Evolutionary conservation across 1,140 invertebrate genomes (phyloP).

Genomic region (Drosophila ogumai): DNA sequence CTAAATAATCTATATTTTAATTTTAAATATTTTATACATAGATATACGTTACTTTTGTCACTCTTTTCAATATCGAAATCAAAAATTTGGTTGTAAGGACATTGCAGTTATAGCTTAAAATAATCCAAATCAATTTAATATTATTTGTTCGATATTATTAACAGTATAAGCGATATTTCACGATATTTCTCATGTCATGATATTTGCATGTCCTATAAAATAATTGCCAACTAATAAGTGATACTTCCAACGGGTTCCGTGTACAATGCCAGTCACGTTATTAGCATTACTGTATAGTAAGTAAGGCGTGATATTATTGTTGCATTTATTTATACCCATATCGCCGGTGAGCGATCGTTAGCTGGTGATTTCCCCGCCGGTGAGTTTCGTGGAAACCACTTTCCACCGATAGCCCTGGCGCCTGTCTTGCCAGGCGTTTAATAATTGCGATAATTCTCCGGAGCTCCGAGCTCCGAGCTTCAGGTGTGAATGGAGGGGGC

Average conservation of each 20-base stretch:
- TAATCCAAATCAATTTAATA: no score
- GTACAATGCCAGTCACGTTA: slow-evolving; percentile 8
- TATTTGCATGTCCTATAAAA: not conserved
- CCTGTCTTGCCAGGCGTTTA: slow-evolving; percentile 19
- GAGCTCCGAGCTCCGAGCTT: not conserved
- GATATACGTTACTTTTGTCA: no score
- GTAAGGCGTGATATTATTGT: not conserved
- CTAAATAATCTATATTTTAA: no score
- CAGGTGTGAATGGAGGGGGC: slow-evolving; percentile 13
- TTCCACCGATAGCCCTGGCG: slow-evolving; percentile 29
- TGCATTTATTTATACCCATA: slow-evolving; percentile 10
- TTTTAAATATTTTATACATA: no score
- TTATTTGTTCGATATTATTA: no score
- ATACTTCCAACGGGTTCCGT: not conserved
- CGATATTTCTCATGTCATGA: no score
- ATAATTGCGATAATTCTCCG: slow-evolving; percentile 33
- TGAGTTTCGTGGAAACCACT: slow-evolving; percentile 30
- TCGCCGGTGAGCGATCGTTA: slow-evolving; percentile 15
- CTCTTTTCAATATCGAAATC: no score
- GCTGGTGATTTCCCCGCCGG: slow-evolving; percentile 26
- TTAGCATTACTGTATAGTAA: slow-evolving; percentile 1
- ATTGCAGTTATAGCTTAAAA: no score
- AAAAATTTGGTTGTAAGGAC: no score
- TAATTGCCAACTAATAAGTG: not conserved
- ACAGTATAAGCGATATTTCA: no score